Evolutionary conservation across 2,888 invertebrate species (phyloP), one percentile per base, ranked within the genome.

Genomic region (Tuta absoluta): DNA sequence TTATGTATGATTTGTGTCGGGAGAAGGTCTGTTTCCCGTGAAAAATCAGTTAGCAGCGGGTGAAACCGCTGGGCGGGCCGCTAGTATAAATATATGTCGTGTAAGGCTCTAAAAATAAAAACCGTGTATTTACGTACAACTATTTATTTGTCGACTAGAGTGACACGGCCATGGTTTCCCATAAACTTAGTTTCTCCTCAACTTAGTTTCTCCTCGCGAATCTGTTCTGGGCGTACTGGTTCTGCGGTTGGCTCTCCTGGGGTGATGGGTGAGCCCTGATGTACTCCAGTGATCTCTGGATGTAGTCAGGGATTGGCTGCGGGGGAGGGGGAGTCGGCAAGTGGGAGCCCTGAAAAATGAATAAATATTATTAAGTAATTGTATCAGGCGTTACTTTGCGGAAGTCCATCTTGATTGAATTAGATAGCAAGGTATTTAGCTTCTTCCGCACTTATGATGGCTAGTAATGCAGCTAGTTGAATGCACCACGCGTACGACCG

Each of bases 201-300:
- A 37, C 37, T 37, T 41, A 41, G 41, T 12, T 12, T 45, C 45
- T n/a, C 45, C n/a, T 45, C n/a, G n/a, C 17, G 45, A n/a, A 45
- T 45, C 17, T n/a, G 45, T 17, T 41, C 41, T 41, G 41, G 28
- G 28, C 33, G 33, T 8, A 33, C n/a, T 45, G 45, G 45, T 3
- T 3, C 45, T 45, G 45, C n/a, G 45, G 2, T 8, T 4, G 8
- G 33, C 8, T 45, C 45, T 45, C 45, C n/a, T n/a, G 45, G 12
- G 5, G 14, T n/a, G 0, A 81, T 63, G 89, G 87, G 81, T 91
- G 87, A 59, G 84, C 62, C 67, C 80, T 81, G 77, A 89, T 90
- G 79, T 85, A 92, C 71, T 87, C 89, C 64, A 92, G 72, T 49
- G 91, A 78, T 57, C 86, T 83, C 63, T 81, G 67, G 71, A 92